A percentile compares a stretch with the other conserved stretches of the same genome.
These are phyloP conservation scores for Daubentonia madagascariensis DNA, from an alignment of 2,113 vertebrate genomes.

Conservation along the genomic window DNA sequence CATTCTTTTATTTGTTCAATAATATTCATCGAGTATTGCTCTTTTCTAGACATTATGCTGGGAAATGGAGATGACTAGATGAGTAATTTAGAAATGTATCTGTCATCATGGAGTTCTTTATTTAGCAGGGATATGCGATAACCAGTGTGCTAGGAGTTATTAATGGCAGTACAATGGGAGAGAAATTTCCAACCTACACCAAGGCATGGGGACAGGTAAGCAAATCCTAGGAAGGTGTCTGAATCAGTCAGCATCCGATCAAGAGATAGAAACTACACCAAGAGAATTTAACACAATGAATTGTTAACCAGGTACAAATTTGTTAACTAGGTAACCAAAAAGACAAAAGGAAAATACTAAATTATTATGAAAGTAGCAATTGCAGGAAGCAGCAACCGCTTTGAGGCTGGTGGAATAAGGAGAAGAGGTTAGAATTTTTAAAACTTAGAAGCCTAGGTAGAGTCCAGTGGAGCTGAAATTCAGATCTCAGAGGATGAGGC, in stretches of 20 bases:
- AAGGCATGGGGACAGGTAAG: background rate
- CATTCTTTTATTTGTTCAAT: background rate
- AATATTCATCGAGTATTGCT: background rate
- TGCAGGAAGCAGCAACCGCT: background rate
- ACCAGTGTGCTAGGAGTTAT: background rate
- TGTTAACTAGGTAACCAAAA: background rate
- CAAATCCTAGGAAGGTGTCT: background rate
- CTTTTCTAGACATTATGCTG: background rate
- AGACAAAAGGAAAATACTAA: background rate
- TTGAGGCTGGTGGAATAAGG: background rate
- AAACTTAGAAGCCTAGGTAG: background rate
- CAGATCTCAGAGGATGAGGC: background rate
- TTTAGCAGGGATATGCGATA: background rate
- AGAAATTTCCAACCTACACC: background rate
- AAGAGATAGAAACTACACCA: background rate
- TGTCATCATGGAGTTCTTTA: background rate
- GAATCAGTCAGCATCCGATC: background rate
- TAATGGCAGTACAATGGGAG: background rate
- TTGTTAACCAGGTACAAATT: background rate
- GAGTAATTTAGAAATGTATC: background rate
- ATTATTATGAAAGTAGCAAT: background rate
- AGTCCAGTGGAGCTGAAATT: background rate
- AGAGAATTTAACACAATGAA: background rate
- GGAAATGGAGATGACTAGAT: background rate
- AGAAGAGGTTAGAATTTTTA: background rate